phyloP scores from a whole-genome alignment of 2,113 vertebrate species.

The Gracilinanus agilis region DNA sequence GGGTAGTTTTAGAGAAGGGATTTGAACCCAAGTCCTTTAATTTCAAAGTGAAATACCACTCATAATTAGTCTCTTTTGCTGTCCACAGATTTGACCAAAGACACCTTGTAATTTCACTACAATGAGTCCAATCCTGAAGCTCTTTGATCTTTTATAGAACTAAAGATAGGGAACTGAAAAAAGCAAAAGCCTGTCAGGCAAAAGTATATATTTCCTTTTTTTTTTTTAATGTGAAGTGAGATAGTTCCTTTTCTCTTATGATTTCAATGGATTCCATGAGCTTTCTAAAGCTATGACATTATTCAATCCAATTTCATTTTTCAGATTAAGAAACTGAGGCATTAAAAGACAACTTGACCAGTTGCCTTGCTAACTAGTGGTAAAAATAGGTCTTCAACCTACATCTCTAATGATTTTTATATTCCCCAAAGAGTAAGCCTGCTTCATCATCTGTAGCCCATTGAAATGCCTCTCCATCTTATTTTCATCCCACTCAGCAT shows the following conservation, averaged over 20 bases:
- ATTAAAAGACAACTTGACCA: not conserved
- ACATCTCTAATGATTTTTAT: not conserved
- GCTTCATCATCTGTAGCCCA: constrained; percentile 48
- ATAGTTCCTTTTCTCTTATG: not conserved
- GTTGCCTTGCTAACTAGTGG: not conserved
- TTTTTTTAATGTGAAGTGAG: not conserved
- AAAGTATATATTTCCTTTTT: not conserved
- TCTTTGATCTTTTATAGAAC: constrained; percentile 17
- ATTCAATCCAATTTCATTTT: not conserved
- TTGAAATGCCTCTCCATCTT: not conserved
- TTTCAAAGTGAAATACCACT: not conserved
- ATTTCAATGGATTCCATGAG: not conserved
- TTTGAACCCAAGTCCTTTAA: not conserved
- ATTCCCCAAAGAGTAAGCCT: constrained; percentile 9
- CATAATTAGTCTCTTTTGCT: not conserved
- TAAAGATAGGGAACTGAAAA: constrained; percentile 10
- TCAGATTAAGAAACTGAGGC: not conserved
- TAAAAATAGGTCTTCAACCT: not conserved
- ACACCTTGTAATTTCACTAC: not conserved
- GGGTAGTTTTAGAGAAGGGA: not conserved
- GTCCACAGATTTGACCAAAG: not conserved
- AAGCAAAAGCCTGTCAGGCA: constrained; percentile 2
- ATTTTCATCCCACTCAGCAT: constrained; percentile 39
- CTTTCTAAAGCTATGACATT: not conserved
- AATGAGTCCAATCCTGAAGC: not conserved